Evolutionary conservation across 2,113 vertebrate species (phyloP).

Genomic region (Leucosticte australis): DNA sequence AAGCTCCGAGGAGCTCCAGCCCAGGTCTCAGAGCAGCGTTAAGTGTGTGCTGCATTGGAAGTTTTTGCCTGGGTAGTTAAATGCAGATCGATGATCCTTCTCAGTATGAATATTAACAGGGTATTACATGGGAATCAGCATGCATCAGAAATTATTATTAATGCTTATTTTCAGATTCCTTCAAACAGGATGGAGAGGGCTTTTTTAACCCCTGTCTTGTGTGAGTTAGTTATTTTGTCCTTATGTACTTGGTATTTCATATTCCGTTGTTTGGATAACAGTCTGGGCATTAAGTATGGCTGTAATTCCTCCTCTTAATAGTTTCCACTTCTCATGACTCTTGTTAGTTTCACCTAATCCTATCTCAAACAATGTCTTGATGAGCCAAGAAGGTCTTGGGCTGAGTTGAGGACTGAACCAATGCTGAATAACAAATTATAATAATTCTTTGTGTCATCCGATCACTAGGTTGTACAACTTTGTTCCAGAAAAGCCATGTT

Average conservation of each 20-base stretch:
- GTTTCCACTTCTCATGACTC: background rate
- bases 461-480: background rate
- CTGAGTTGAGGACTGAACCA: background rate
- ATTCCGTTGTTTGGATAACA: background rate
- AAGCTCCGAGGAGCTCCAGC: background rate
- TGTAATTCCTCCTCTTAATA: background rate
- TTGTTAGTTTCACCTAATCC: conserved; percentile 1
- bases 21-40: background rate
- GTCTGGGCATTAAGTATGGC: background rate
- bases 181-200: background rate
- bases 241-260: background rate
- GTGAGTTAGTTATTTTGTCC: background rate
- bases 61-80: background rate
- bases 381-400: background rate
- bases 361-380: background rate
- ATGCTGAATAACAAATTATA: background rate
- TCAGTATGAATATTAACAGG: background rate
- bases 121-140: background rate
- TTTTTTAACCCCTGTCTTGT: background rate
- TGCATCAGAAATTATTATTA: background rate
- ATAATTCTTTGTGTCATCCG: background rate
- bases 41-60: background rate
- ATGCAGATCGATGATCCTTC: background rate
- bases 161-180: background rate
- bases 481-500: background rate